Conservation (phyloP, 2,113 vertebrate genomes). For the Ophthalmolycus amberensis region DNA sequence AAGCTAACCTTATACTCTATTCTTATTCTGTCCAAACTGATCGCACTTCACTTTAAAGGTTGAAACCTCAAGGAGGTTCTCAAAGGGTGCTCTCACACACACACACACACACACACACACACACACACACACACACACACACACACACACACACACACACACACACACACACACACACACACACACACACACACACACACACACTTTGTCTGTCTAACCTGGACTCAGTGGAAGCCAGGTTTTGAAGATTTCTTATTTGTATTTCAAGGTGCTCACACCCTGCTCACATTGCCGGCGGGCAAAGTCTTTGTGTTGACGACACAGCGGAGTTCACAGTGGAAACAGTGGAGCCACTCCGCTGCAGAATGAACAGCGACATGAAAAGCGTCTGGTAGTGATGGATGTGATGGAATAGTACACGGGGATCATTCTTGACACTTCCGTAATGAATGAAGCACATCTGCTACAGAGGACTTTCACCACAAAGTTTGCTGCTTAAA, state of each 20-base stretch:
- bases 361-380: constrained; percentile 10
- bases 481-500: background rate
- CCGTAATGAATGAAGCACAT: constrained; percentile 19
- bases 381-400: constrained; percentile 18
- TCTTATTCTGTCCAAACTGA: constrained; percentile 57
- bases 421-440: background rate
- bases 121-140: constrained; percentile 25
- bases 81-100: constrained; percentile 30
- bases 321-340: constrained; percentile 34
- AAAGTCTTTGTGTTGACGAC: constrained; percentile 58
- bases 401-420: background rate
- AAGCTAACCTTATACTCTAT: constrained; percentile 31
- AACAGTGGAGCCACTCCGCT: constrained; percentile 20
- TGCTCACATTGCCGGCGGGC: constrained; percentile 61
- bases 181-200: constrained; percentile 3
- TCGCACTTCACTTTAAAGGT: constrained; percentile 55
- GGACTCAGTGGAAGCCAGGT: constrained; percentile 37
- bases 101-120: constrained; percentile 4
- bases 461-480: background rate
- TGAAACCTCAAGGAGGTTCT: constrained; percentile 62
- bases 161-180: constrained; percentile 4
- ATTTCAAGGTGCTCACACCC: constrained; percentile 66
- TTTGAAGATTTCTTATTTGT: constrained; percentile 68
- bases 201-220: constrained; percentile 7
- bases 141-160: no score